Evolutionary conservation across 92 coral and sea anemone species (phyloP), one percentile per base, ranked within the genome.

Genomic region (Anthopleura xanthogrammica): DNA sequence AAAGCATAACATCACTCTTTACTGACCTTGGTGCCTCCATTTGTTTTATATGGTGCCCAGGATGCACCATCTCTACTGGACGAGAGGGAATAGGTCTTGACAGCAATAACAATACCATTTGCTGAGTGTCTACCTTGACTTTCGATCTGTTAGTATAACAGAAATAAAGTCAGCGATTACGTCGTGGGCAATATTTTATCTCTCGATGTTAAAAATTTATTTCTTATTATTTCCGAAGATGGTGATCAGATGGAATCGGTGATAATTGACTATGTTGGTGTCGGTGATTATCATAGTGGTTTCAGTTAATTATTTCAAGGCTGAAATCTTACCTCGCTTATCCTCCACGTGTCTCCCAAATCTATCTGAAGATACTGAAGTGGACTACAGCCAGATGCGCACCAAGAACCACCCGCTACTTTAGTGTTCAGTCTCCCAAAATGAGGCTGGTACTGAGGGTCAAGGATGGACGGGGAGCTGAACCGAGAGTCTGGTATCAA

Each of bases 31-130:
- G 84, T 70, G 2, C 68, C 77, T 20, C 78, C 84, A 70, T 48
- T 81, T 20, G 23, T 57, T 39, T 81, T 68, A 41, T 81, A 81
- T 68, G 84, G 84, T 3, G 43, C 52, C 84, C 84, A 81, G 29
- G 66, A 22, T n/a, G 29, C 41, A 8, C 77, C 78, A 52, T 68
- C 84, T 20, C 19, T 10, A 43, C 84, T 81, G 77, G 72, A 81
- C 41, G 84, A 81, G 40, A 81, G 77, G 60, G 84, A 81, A 41
- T 68, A 81, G 39, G 77, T 81, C 77, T 81, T 81, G 62, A 81
- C 84, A 29, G 77, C 84, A n/a, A 46, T 52, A 39, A 81, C 74
- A 23, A 12, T 39, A 23, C 84, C 84, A 81, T 62, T 70, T 20
- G 66, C 48, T 75, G 77, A 46, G 77, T 81, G 78, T 75, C 56